Percentiles rank a stretch among this genome's conserved stretches.
Conservation (phyloP, 2,797 vertebrate species). For the Semaprochilodus insignis region DNA sequence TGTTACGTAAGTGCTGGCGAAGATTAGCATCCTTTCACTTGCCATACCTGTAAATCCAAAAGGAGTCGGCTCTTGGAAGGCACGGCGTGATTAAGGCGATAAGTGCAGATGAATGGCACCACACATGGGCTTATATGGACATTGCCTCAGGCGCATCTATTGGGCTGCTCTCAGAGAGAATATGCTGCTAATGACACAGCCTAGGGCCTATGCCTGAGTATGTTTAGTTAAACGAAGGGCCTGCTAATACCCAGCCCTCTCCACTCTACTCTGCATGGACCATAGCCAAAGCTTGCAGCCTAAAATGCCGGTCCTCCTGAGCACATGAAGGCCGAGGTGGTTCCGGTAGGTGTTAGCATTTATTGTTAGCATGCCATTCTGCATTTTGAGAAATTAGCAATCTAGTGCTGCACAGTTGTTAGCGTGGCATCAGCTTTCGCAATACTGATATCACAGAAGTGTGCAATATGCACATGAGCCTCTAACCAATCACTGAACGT, state of each 20-base stretch:
- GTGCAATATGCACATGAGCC: neutral
- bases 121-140: conserved; percentile 40
- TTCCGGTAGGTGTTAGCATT: neutral
- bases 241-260: conserved; percentile 35
- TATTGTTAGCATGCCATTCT: neutral
- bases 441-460: neutral
- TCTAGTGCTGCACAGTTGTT: neutral
- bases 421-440: neutral
- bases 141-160: conserved; percentile 7
- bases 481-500: too few relatives aligned
- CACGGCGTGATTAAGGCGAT: neutral
- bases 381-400: conserved; percentile 44
- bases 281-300: conserved; percentile 36
- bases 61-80: neutral
- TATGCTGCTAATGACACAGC: conserved; percentile 16
- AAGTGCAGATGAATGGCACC: conserved; percentile 11
- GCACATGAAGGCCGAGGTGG: conserved; percentile 6
- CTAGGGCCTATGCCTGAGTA: conserved; percentile 9
- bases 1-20: conserved; percentile 27
- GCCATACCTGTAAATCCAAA: conserved; percentile 30
- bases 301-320: conserved; percentile 18
- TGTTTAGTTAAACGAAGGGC: conserved; percentile 47
- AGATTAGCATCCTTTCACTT: conserved; percentile 11
- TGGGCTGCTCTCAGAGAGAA: conserved; percentile 3
- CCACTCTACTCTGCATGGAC: conserved; percentile 22